Percentiles rank a stretch among this genome's conserved stretches.
These are phyloP conservation scores for Drosophila sucinea DNA, from an alignment of 1,140 invertebrate genomes.

Conservation along the genomic window DNA sequence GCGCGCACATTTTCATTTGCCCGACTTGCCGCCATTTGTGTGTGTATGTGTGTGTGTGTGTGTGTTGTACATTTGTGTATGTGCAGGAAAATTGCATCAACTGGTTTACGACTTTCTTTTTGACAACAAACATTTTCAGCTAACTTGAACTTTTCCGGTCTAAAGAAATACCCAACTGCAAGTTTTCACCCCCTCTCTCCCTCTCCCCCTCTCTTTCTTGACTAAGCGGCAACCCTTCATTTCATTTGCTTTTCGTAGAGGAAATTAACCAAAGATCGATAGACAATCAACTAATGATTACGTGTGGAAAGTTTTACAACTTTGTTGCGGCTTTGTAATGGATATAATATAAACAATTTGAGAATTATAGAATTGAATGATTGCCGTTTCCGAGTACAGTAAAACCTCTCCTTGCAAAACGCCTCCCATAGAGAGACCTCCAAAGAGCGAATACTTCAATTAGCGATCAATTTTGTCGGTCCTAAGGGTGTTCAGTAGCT, in stretches of 20 bases:
- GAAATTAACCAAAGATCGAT: conserved; percentile 45
- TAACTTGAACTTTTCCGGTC: conserved; percentile 32
- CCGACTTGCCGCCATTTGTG: conserved; percentile 17
- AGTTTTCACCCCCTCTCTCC: background rate
- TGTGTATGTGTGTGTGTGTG: conserved; percentile 32
- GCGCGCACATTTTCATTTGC: conserved; percentile 63
- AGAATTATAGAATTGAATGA: background rate
- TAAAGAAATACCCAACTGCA: conserved; percentile 38
- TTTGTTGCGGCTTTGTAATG: conserved; percentile 14
- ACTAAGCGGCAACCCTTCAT: background rate
- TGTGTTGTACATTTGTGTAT: conserved; percentile 72
- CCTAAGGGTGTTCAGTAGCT: too few relatives aligned
- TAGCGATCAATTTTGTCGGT: too few relatives aligned
- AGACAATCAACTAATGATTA: conserved; percentile 62
- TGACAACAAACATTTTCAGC: background rate
- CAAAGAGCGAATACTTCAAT: too few relatives aligned
- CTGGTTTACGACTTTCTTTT: conserved; percentile 50
- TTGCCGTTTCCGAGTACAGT: too few relatives aligned
- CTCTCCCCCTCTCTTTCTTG: background rate
- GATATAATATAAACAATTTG: conserved; percentile 26
- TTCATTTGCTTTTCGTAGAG: conserved; percentile 1
- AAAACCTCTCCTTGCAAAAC: too few relatives aligned
- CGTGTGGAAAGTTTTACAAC: conserved; percentile 41
- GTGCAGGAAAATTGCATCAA: conserved; percentile 77
- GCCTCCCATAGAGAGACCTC: too few relatives aligned